Percentiles rank a stretch among this genome's conserved stretches.
Evolutionary conservation across 2,113 vertebrate genomes (phyloP).

Genomic region (Protobothrops flavoviridis): DNA sequence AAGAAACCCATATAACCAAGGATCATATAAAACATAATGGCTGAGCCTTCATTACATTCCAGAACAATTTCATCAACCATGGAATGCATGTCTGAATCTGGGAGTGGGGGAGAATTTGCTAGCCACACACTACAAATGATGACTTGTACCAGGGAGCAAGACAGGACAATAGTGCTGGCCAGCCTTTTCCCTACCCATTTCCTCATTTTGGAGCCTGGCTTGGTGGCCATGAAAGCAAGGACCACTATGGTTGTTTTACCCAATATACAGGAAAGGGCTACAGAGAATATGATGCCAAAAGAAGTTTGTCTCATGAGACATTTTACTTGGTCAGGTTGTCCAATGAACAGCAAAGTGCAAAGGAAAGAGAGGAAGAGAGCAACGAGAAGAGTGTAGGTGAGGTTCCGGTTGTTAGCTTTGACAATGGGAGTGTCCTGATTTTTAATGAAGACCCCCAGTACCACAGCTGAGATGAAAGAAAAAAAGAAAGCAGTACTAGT

Average conservation of each 20-base stretch:
- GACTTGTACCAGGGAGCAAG: neutral
- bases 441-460: neutral
- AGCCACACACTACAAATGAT: neutral
- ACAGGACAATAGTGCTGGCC: neutral
- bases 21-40: too few species aligned
- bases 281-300: neutral
- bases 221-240: neutral
- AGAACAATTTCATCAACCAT: too few species aligned
- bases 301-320: neutral
- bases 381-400: neutral
- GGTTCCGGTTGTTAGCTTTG: neutral
- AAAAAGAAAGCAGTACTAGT: neutral
- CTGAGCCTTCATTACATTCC: too few species aligned
- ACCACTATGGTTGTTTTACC: neutral
- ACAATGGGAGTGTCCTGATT: neutral
- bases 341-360: neutral
- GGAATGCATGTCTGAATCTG: too few species aligned
- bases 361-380: neutral
- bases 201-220: neutral
- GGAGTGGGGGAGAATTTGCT: too few species aligned
- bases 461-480: neutral
- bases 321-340: neutral
- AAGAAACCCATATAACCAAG: too few species aligned
- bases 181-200: too few species aligned
- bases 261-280: neutral